phyloP scores from a whole-genome alignment of 2,113 vertebrate genomes.

The Rhipidura dahli region DNA sequence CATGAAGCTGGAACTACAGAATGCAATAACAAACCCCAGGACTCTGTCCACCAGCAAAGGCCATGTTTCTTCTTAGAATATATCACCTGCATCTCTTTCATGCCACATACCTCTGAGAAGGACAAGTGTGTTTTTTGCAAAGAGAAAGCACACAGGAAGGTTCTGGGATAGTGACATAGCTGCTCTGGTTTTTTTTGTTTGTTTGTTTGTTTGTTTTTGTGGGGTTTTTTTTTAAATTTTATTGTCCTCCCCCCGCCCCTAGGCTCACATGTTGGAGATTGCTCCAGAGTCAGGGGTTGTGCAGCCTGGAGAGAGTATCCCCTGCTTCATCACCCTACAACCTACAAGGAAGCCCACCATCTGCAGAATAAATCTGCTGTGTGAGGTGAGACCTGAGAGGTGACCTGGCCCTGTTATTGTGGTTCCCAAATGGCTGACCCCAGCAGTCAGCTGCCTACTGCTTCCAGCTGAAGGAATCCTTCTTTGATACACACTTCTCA shows the following conservation, averaged over 20 bases:
- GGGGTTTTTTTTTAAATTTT: not conserved
- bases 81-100: not conserved
- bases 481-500: not conserved
- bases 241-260: rapidly evolving
- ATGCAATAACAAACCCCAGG: not conserved
- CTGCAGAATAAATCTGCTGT: constrained; percentile 80
- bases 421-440: not conserved
- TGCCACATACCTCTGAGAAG: not conserved
- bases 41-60: not conserved
- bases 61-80: not conserved
- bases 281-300: constrained; percentile 76
- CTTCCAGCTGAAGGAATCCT: not conserved
- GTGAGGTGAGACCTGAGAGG: constrained; percentile 80
- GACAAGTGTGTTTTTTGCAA: not conserved
- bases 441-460: not conserved
- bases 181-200: not conserved
- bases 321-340: constrained; percentile 79
- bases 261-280: constrained; percentile 69
- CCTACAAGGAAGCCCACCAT: constrained; percentile 70
- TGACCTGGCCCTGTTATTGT: not conserved
- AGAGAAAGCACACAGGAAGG: not conserved
- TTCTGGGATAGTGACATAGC: not conserved
- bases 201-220: not conserved
- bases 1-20: not conserved
- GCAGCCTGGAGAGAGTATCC: constrained; percentile 73